These are phyloP conservation scores for Sialis lutaria DNA, from an alignment of 2,888 invertebrate species.

Conservation along the genomic window DNA sequence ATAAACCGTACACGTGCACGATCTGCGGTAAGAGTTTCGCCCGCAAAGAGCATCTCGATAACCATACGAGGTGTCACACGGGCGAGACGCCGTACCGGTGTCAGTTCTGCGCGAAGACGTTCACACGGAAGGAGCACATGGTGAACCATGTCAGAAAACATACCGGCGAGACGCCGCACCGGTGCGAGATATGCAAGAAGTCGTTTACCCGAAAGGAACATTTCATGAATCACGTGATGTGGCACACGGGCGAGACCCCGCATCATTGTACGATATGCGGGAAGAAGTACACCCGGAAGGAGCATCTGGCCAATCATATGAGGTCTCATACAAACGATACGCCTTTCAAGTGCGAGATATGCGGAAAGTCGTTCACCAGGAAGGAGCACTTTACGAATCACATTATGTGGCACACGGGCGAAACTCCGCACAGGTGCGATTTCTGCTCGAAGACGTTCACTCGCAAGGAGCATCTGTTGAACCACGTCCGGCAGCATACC, in stretches of 20 bases:
- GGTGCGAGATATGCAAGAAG: constrained; percentile 63
- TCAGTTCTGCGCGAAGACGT: constrained; percentile 58
- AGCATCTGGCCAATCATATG: constrained; percentile 78
- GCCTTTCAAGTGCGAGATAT: constrained; percentile 72
- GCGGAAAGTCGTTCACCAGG: constrained; percentile 74
- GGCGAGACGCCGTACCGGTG: constrained; percentile 68
- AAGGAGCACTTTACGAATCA: constrained; percentile 85
- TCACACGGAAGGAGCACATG: constrained; percentile 63
- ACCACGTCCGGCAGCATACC: constrained; percentile 62
- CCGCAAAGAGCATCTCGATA: constrained; percentile 72
- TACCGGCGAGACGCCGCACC: constrained; percentile 58
- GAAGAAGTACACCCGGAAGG: constrained; percentile 78
- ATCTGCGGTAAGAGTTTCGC: constrained; percentile 77
- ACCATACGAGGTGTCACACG: constrained; percentile 65
- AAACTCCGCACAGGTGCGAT: constrained; percentile 61
- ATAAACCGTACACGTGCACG: constrained; percentile 71
- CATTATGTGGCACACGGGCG: constrained; percentile 76
- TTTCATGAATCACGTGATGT: constrained; percentile 66
- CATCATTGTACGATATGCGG: constrained; percentile 77
- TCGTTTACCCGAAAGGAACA: constrained; percentile 62
- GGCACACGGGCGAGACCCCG: constrained; percentile 72
- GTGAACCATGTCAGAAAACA: constrained; percentile 61
- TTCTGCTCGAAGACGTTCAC: constrained; percentile 67
- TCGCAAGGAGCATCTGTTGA: constrained; percentile 56
- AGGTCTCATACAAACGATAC: constrained; percentile 78